Conservation (phyloP, 2,888 invertebrate genomes). For the Unio delphinus region DNA sequence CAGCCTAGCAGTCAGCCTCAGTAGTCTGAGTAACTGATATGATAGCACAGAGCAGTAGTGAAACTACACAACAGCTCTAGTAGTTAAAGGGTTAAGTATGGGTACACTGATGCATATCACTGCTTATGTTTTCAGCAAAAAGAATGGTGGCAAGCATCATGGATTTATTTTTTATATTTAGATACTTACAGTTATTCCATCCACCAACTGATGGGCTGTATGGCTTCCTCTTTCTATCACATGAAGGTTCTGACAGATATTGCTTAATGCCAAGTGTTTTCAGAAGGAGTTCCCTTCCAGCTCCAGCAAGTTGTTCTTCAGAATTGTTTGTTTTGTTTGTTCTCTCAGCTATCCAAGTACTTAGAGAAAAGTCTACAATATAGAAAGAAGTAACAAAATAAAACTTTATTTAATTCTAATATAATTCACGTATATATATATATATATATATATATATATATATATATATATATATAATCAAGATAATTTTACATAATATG, state of each 20-base stretch:
- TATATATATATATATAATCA: not conserved
- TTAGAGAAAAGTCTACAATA: slow-evolving; percentile 35
- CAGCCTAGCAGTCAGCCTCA: no score
- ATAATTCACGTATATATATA: no score
- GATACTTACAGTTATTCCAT: slow-evolving; percentile 40
- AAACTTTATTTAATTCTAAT: not conserved
- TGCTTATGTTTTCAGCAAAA: no score
- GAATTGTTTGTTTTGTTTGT: slow-evolving; percentile 11
- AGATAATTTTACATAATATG: not conserved
- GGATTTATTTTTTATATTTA: not conserved
- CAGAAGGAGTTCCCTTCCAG: slow-evolving; percentile 28
- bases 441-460: not conserved
- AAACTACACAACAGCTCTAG: no score
- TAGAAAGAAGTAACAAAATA: no score
- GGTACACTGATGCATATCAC: no score
- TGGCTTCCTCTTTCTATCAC: slow-evolving; percentile 21
- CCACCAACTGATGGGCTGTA: slow-evolving; percentile 35
- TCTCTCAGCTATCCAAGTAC: slow-evolving; percentile 28
- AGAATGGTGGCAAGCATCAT: no score
- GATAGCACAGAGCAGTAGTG: no score
- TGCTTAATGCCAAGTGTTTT: slow-evolving; percentile 27
- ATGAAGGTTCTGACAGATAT: slow-evolving; percentile 19
- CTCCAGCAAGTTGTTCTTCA: slow-evolving; percentile 17
- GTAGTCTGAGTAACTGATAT: no score
- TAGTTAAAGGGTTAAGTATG: no score